Evolutionary conservation across 2,888 invertebrate species (phyloP).

Genomic region (Ecdyonurus torrentis): DNA sequence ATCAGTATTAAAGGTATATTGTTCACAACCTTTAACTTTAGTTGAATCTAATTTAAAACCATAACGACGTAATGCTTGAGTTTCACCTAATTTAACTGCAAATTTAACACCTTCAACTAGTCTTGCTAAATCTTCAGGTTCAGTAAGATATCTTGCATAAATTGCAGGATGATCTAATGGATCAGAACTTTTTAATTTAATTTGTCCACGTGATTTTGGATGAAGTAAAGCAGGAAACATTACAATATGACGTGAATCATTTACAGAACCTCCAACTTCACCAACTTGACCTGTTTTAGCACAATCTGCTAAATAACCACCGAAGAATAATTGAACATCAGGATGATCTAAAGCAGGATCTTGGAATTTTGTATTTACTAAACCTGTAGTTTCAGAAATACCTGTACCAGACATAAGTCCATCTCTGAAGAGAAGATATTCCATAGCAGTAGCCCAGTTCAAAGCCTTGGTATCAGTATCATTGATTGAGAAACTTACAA

Average conservation of each 20-base stretch:
- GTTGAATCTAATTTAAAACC: constrained; percentile 60
- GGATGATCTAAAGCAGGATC: constrained; percentile 58
- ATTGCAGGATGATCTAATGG: constrained; percentile 71
- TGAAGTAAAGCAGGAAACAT: constrained; percentile 70
- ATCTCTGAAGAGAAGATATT: constrained; percentile 71
- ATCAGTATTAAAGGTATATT: constrained; percentile 48
- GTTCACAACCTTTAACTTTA: constrained; percentile 56
- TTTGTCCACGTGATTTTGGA: constrained; percentile 65
- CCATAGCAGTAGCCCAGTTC: constrained; percentile 89
- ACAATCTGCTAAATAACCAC: constrained; percentile 71
- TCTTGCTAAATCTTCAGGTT: constrained; percentile 61
- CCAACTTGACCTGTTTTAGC: constrained; percentile 76
- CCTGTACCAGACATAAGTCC: constrained; percentile 83
- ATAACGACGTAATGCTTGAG: constrained; percentile 43
- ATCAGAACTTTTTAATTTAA: constrained; percentile 42
- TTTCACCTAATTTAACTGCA: constrained; percentile 50
- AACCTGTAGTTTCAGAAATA: constrained; percentile 70
- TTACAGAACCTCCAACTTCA: constrained; percentile 26
- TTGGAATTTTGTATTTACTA: constrained; percentile 66
- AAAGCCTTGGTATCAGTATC: constrained; percentile 70
- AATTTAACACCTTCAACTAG: constrained; percentile 73
- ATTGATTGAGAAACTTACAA: constrained; percentile 61
- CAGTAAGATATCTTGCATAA: constrained; percentile 62
- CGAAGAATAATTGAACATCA: constrained; percentile 74
- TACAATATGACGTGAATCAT: constrained; percentile 39